Evolutionary conservation across 2,888 invertebrate species (phyloP).

Genomic region (Zaprionus bogoriensis): DNA sequence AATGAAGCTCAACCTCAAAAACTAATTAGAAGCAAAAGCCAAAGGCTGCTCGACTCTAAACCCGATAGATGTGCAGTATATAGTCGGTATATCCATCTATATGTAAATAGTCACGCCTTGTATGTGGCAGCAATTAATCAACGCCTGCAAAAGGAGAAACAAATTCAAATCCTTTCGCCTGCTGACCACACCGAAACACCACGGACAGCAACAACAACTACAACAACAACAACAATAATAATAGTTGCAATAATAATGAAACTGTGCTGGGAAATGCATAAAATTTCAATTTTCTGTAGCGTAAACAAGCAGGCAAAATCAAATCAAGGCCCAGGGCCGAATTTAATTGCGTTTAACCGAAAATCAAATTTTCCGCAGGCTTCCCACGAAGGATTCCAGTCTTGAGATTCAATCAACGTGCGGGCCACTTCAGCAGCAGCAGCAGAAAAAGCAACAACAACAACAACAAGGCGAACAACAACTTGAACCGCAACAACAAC

Average conservation of each 20-base stretch:
- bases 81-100: not conserved
- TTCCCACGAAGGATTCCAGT: slow-evolving; percentile 28
- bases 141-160: slow-evolving; percentile 47
- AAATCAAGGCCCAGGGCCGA: slow-evolving; percentile 69
- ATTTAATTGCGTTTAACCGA: slow-evolving; percentile 77
- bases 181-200: slow-evolving; percentile 54
- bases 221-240: slow-evolving; percentile 26
- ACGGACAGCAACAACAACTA: slow-evolving; percentile 20
- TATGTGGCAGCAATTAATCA: slow-evolving; percentile 67
- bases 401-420: slow-evolving; percentile 73
- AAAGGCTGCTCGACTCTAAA: slow-evolving; percentile 24
- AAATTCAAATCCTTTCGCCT: slow-evolving; percentile 63
- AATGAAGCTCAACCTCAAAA: slow-evolving; percentile 59
- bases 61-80: not conserved
- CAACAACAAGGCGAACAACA: not conserved
- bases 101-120: too few relatives aligned
- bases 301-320: slow-evolving; percentile 48
- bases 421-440: slow-evolving; percentile 45
- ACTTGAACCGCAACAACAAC: slow-evolving; percentile 19
- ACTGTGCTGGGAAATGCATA: slow-evolving; percentile 54
- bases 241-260: slow-evolving; percentile 38
- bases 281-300: slow-evolving; percentile 71
- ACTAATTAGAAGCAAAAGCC: slow-evolving; percentile 58
- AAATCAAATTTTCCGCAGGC: slow-evolving; percentile 71
- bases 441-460: slow-evolving; percentile 17